Base-by-base conservation (phyloP, 53 echinoderm and acorn worm genomes). In the Glandiceps talaboti region DNA sequence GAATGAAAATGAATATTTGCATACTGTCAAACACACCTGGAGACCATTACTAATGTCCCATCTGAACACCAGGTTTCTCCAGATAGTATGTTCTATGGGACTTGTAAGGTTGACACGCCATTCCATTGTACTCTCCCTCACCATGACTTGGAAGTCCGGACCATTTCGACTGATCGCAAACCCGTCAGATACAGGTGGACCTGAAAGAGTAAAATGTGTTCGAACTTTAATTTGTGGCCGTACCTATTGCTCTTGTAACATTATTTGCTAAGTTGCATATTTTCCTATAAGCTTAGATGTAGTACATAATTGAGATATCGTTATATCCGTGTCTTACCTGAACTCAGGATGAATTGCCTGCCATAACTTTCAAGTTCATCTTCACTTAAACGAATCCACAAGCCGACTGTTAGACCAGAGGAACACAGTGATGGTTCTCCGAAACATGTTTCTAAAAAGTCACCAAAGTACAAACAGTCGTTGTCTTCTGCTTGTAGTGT, bases 381-480 rank as follows among this genome's bases (percentile, higher is more conserved):
- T 73, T 84, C 88, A 1, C 89, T 92, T 77, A 92, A 80, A 31
- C 92, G 83, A 0, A 92, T 87, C 92, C 92, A 92, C 0, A 92
- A 14, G 1, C 89, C 82, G 32, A 92, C 28, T 0, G 89, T 79
- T 28, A 92, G 79, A 45, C 64, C 64, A 20, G 85, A 80, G 0
- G 81, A 78, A 72, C 92, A 92, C 28, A 85, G 84, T 28, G 84
- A 33, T 1, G 92, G 92, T 29, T 89, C 89, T 27, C 92, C 87
- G 73, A 82, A 32, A 32, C 92, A 92, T 25, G 79, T 81, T 30
- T 89, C 87, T 1, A 85, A 73, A 29, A 90, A 92, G 30, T 92
- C 89, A 30, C 92, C 92, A 32, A 92, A 92, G 73, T 87, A 84
- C 30, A 92, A 27, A 73, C 92, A 92, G 32, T 92, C 92, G 27